phyloP scores from a whole-genome alignment of 2,113 vertebrate species.

The Amia ocellicauda region DNA sequence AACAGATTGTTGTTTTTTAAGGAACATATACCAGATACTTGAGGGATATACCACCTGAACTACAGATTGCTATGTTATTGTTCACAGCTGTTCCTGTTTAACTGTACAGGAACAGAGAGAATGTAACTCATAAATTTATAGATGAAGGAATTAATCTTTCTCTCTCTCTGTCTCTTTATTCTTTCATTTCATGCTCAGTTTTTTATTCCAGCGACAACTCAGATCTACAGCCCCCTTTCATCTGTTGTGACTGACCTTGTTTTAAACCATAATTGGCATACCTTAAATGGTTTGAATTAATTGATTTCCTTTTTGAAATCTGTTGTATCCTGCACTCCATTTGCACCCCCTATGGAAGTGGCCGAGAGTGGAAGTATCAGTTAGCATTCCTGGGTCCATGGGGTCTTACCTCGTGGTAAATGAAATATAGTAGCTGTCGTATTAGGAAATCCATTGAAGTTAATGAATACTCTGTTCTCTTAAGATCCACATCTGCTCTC shows the following conservation, averaged over 20 bases:
- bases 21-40: not conserved
- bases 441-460: conserved; percentile 72
- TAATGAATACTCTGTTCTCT: conserved; percentile 60
- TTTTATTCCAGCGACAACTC: conserved; percentile 26
- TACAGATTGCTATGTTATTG: conserved; percentile 17
- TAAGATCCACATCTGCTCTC: conserved; percentile 73
- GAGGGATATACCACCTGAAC: not conserved
- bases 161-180: not conserved
- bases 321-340: conserved; percentile 64
- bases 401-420: conserved; percentile 66
- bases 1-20: not conserved
- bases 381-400: conserved; percentile 61
- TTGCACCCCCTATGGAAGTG: conserved; percentile 54
- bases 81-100: conserved; percentile 57
- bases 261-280: conserved; percentile 49
- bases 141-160: conserved; percentile 3
- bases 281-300: conserved; percentile 67
- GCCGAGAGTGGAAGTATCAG: conserved; percentile 61
- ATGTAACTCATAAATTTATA: conserved; percentile 41
- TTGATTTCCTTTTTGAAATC: conserved; percentile 75
- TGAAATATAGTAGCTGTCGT: conserved; percentile 79
- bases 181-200: conserved; percentile 14
- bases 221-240: conserved; percentile 42
- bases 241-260: conserved; percentile 43
- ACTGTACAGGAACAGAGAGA: conserved; percentile 56